phyloP scores from a whole-genome alignment of 35 echinoderm and acorn worm species.

The Apostichopus japonicus region DNA sequence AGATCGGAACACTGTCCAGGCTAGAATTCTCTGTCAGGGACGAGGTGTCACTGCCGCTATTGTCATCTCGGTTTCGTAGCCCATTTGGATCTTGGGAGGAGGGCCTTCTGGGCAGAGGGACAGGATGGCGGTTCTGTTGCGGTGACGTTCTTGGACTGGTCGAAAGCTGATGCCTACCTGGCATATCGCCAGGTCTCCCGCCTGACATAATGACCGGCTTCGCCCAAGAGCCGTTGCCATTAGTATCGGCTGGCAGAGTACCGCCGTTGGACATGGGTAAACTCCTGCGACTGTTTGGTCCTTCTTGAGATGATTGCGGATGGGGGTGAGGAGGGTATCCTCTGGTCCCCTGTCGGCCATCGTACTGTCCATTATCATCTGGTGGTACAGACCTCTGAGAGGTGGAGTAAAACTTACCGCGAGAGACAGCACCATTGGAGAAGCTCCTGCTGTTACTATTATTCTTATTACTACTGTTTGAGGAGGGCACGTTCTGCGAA shows the following conservation, averaged over 20 bases:
- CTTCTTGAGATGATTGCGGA: background rate
- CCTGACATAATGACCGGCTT: constrained; percentile 30
- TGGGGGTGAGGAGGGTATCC: background rate
- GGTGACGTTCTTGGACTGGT: constrained; percentile 43
- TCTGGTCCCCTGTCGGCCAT: background rate
- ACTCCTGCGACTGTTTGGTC: constrained; percentile 3
- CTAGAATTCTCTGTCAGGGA: constrained; percentile 98
- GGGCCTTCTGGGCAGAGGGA: constrained; percentile 21
- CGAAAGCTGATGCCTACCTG: background rate
- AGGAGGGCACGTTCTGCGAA: background rate
- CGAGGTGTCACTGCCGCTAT: constrained; percentile 97
- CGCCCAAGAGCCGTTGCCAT: background rate
- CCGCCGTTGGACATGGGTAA: constrained; percentile 29
- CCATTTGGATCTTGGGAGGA: background rate
- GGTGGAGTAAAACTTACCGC: constrained; percentile 19
- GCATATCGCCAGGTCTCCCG: background rate
- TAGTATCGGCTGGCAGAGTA: background rate
- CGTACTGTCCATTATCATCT: background rate
- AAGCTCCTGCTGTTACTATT: constrained; percentile 34
- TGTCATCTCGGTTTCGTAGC: constrained; percentile 59
- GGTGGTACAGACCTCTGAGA: constrained; percentile 51
- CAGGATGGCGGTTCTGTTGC: background rate
- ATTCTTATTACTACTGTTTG: constrained; percentile 18
- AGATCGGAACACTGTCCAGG: constrained; percentile 79
- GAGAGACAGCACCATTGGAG: constrained; percentile 43